A percentile compares a stretch with the other conserved stretches of the same genome.
Conservation (phyloP, 2,888 invertebrate genomes). For the Cinara cedri region DNA sequence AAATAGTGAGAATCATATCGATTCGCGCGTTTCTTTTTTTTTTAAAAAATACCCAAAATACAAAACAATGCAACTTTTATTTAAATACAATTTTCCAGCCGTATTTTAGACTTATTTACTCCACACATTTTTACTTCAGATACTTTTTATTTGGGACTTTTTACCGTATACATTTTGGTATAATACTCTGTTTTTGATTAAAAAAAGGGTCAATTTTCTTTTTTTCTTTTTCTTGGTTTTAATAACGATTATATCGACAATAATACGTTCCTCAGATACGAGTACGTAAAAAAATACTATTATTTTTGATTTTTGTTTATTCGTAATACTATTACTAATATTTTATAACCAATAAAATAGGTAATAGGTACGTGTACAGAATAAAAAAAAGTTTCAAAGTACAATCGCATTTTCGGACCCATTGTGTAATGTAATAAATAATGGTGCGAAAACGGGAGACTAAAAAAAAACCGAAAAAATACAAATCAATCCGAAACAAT, state of each 20-base stretch:
- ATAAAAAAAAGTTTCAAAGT: conserved; percentile 3
- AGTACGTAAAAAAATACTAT: conserved; percentile 25
- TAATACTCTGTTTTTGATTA: no score
- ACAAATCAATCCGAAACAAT: conserved; percentile 27
- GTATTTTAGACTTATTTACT: no score
- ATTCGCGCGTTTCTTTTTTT: no score
- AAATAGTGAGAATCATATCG: no score
- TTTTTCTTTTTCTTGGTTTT: no score
- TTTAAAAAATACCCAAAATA: no score
- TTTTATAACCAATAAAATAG: no score
- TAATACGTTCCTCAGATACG: not conserved
- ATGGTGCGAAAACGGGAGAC: conserved; percentile 17
- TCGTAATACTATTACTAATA: not conserved
- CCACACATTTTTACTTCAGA: no score
- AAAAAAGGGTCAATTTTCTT: conserved; percentile 16
- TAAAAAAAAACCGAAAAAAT: not conserved
- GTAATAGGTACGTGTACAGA: conserved; percentile 3
- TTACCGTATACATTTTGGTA: no score
- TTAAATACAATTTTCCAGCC: no score
- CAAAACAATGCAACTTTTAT: no score
- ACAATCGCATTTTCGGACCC: not conserved
- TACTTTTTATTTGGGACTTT: no score
- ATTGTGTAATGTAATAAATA: conserved; percentile 21
- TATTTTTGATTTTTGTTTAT: conserved; percentile 29
- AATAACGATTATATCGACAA: conserved; percentile 14